Evolutionary conservation across 2,888 invertebrate genomes (phyloP), one percentile per base, ranked within the genome.

Genomic region (Melinopterus prodromus): DNA sequence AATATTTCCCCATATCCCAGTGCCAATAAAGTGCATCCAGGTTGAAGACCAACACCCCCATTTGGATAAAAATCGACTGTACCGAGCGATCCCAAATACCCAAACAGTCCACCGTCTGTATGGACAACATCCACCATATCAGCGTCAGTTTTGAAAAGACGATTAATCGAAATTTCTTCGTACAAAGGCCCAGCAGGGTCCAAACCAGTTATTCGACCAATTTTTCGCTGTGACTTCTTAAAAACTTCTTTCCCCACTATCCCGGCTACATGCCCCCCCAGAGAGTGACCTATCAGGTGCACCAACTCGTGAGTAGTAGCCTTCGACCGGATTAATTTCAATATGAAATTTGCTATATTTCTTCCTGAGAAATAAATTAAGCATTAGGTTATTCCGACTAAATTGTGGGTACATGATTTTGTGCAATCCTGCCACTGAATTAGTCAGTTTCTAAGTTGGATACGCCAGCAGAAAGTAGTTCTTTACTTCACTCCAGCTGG

Each of bases 111-210:
- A 0, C 91, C 92, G 83, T 92, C 92, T 0, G 93, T 93, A 85
- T 95, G 95, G 78, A 95, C 92, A 0, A 94, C 91, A 86, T 95
- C 94, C 4, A 93, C 95, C 84, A 94, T 95, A 26, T 90, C 87
- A 0, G 94, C 95, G 86, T 95, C 95, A 2, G 90, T 91, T 53
- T 89, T 88, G 83, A 93, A 93, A 77, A 95, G 88, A 74, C 91
- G 89, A 79, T 90, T 88, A 77, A 89, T 89, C 76, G 81, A 84
- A 69, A 78, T 80, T 6, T 82, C 81, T 81, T 90, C 89, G 83
- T 90, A 92, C 16, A 87, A 86, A 0, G 91, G 92, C 12, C 91
- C 88, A 0, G 92, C 92, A 2, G 92, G 91, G 86, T 92, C 92
- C 83, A 92, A 83, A 0, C 89, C 92, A 37, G 90, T 90, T 38